Evolutionary conservation across 1,140 invertebrate genomes (phyloP), one percentile per base, ranked within the genome.

Genomic region (Drosophila simulans): DNA sequence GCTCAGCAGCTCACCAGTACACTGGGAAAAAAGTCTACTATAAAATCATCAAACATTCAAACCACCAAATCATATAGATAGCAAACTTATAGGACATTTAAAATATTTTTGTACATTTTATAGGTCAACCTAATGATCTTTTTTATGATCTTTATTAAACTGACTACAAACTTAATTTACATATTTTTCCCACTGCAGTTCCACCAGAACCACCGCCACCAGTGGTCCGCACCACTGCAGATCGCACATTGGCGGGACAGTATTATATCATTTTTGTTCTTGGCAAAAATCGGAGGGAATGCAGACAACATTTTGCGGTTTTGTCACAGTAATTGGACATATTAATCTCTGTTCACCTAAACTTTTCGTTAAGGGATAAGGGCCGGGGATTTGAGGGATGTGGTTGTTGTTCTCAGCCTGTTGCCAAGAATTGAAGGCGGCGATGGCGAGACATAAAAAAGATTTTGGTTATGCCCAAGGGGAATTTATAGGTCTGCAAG

Each of bases 241-340:
- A 10, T 69, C 56, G 54, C 57, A 75, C 70, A 71, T 56, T 55
- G 73, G 58, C 56, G 70, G 57, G 48, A 27, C 79, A 83, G 79
- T 83, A 88, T 88, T 88, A 89, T 76, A 89, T 88, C 75, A 89
- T 89, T 88, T 88, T 77, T 78, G 64, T 55, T 70, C 60, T 76
- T 66, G 46, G 51, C 49, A 40, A 74, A 72, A 72, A 56, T 56
- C 46, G 74, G 54, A 64, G 65, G 49, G 79, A 75, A 88, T 74
- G 84, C 83, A 89, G 85, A 85, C 85, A 58, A 83, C 86, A 90
- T 90, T 91, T 91, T 91, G 76, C 83, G 83, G 85, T 91, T 91
- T 91, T 91, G 90, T 91, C 90, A 91, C 90, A 91, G 90, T 91
- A 91, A 91, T 91, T 91, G 90, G 90, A 91, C 90, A 91, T 90